These are phyloP conservation scores for Microcebus griseorufus DNA, from an alignment of 2,113 vertebrate species.

Conservation along the genomic window DNA sequence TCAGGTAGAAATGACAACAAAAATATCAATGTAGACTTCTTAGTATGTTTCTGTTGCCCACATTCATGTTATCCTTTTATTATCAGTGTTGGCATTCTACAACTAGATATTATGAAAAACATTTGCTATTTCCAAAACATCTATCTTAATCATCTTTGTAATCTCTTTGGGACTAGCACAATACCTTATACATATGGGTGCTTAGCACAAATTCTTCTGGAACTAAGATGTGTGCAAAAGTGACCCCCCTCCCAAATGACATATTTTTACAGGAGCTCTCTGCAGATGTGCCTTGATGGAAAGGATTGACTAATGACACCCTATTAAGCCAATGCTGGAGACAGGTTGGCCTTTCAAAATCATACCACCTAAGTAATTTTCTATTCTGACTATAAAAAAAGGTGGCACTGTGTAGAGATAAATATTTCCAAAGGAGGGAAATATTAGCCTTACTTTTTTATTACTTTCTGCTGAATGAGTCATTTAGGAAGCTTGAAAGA, in stretches of 20 bases:
- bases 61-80: conserved; percentile 5
- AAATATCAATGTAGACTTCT: conserved; percentile 3
- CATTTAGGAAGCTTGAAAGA: conserved; percentile 74
- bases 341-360: conserved; percentile 67
- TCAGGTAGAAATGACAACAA: neutral
- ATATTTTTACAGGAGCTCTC: conserved; percentile 16
- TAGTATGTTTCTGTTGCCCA: neutral
- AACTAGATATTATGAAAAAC: neutral
- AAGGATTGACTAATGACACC: conserved; percentile 51
- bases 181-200: neutral
- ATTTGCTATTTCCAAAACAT: neutral
- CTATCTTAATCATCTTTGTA: neutral
- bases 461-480: conserved; percentile 75
- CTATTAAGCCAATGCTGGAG: conserved; percentile 39
- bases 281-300: conserved; percentile 31
- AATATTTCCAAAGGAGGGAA: conserved; percentile 74
- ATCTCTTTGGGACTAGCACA: conserved; percentile 1
- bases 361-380: conserved; percentile 66
- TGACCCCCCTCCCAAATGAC: conserved; percentile 19
- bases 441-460: conserved; percentile 68
- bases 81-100: neutral
- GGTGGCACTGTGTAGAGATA: conserved; percentile 69
- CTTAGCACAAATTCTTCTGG: neutral
- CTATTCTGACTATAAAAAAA: conserved; percentile 58
- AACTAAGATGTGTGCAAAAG: conserved; percentile 1